Evolutionary conservation across 2,888 invertebrate genomes (phyloP), one percentile per base, ranked within the genome.

Genomic region (Creontiades dilutus): DNA sequence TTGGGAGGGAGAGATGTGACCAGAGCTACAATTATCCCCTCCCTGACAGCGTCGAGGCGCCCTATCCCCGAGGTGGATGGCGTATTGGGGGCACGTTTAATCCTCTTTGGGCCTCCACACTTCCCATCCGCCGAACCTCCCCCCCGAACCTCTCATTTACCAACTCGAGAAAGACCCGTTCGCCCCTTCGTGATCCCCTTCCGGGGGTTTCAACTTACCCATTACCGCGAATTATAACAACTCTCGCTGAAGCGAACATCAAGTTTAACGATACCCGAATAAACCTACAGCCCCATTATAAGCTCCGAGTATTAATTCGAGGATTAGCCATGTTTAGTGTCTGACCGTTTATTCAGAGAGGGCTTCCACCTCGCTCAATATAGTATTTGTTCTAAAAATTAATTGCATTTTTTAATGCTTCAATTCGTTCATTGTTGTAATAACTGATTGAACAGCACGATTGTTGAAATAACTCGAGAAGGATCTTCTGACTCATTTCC

Each of bases 141-240:
- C 78, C 11, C 27, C 78, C n/a, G 37, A 57, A 23, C 61, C 57
- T 61, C 61, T 28, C 85, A 85, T 85, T 37, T 85, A 23, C 85
- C 61, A 85, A 85, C 55, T 57, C 85, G 27, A 47, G 85, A 46
- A 28, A 16, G 61, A 11, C 85, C 85, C n/a, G 14, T 5, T 23
- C 23, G 12, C 3, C 19, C 68, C 23, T 23, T 27, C 68, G 27
- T 68, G 68, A 68, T 68, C 68, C 27, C 23, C 61, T 61, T 61
- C 81, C 48, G 52, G 27, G 52, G 85, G 61, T 85, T 61, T 85
- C 61, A 85, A 85, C 85, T 85, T 85, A 85, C 85, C 85, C 85
- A 61, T 85, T 85, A 85, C 85, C n/a, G 28, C 61, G 57, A 85
- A 85, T 85, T 85, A 85, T 85, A 57, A 85, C 85, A 57, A 85